Evolutionary conservation across 2,888 invertebrate genomes (phyloP), one percentile per base, ranked within the genome.

Genomic region (Parthenolecanium corni): DNA sequence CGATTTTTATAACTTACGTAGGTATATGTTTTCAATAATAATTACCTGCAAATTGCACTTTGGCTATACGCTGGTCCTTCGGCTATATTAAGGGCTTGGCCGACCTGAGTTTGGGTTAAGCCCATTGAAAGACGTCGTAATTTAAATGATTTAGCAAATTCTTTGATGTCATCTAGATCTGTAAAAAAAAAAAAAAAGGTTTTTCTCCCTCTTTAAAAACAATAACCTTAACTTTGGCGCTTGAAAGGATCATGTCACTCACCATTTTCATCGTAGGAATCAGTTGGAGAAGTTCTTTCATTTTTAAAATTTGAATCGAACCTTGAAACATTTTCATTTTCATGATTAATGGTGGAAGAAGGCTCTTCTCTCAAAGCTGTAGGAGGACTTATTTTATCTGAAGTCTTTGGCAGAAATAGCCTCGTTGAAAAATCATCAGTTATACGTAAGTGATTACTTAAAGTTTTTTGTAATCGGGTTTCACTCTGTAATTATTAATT

Each of bases 1-100:
- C n/a, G n/a, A n/a, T n/a, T n/a, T n/a, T n/a, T n/a, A n/a, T n/a
- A n/a, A n/a, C n/a, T n/a, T n/a, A n/a, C n/a, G n/a, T n/a, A n/a
- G n/a, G n/a, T n/a, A 31, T 31, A 31, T 31, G 9, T 31, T 31
- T n/a, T n/a, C n/a, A n/a, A n/a, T n/a, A n/a, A 25, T 42, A 57
- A 53, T 66, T 67, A 95, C 95, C 95, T 91, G 89, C 96, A 97
- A 75, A 97, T 97, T 70, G 96, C 96, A 76, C 94, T 94, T 80
- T 97, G 96, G 77, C 94, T 95, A 77, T 97, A 97, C 56, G 95
- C 94, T 36, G 96, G 96, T 62, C 96, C 96, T 77, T 95, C 95
- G 21, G 94, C 94, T 64, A 93, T 88, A 67, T 92, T 94, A 12
- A 96, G 78, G 44, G 96, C 94, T 76, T 95, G 95, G n/a, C 93